Percentiles rank a stretch among this genome's conserved stretches.
These are phyloP conservation scores for Leptinotarsa juncta DNA, from an alignment of 2,888 invertebrate species.

Conservation along the genomic window DNA sequence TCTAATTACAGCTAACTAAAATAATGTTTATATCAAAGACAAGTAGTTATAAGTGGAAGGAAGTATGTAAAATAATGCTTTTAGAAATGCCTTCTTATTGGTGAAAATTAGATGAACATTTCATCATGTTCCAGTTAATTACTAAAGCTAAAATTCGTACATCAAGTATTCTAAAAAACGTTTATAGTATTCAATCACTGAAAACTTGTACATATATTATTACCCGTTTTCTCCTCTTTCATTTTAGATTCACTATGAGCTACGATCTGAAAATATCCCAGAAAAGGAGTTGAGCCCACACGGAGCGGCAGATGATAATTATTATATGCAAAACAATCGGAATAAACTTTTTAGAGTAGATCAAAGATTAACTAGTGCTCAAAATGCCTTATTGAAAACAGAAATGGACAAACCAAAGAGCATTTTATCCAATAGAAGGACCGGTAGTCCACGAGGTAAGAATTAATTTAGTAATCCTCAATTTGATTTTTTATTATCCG, in stretches of 20 bases:
- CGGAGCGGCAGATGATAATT: constrained; percentile 39
- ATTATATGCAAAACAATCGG: constrained; percentile 56
- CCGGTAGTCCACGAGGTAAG: constrained; percentile 62
- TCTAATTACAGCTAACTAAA: no score
- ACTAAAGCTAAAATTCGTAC: no score
- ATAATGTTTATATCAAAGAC: no score
- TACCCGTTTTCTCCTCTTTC: neutral
- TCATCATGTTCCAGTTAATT: no score
- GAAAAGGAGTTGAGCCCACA: constrained; percentile 53
- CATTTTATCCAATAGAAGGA: constrained; percentile 62
- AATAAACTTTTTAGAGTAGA: constrained; percentile 58
- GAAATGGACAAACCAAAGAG: constrained; percentile 63
- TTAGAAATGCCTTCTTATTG: no score
- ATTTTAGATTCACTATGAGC: constrained; percentile 58
- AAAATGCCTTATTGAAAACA: constrained; percentile 59
- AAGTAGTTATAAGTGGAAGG: no score
- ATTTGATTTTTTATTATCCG: no score
- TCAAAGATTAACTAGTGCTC: constrained; percentile 57
- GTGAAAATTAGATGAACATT: no score
- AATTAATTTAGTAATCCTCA: neutral
- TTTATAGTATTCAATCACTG: neutral
- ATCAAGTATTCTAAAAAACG: neutral
- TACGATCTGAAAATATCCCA: constrained; percentile 52
- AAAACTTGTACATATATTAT: neutral
- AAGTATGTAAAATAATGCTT: no score